Evolutionary conservation across 2,113 vertebrate species (phyloP).

Genomic region (Ptilorrhoa leucosticta): DNA sequence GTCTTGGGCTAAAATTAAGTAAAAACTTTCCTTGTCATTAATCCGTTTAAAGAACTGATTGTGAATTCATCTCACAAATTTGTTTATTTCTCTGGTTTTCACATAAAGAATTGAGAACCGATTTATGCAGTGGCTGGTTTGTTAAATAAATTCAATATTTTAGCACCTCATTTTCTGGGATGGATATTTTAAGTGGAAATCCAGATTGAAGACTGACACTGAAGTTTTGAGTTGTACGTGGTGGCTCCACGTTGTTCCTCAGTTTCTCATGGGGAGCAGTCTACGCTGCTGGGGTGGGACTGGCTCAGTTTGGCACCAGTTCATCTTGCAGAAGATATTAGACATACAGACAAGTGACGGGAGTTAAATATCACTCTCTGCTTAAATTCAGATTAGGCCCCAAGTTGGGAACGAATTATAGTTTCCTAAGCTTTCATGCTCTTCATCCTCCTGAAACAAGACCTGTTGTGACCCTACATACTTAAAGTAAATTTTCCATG

Average conservation of each 20-base stretch:
- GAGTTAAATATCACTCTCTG: neutral
- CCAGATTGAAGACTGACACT: neutral
- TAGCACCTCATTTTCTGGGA: neutral
- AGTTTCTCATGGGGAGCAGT: neutral
- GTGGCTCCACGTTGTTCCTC: neutral
- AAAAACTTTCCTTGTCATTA: neutral
- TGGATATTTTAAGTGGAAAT: constrained; percentile 9
- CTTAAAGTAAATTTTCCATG: neutral
- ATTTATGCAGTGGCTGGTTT: neutral
- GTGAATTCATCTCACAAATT: neutral
- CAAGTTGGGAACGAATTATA: neutral
- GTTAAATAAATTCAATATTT: constrained; percentile 1
- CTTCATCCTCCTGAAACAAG: neutral
- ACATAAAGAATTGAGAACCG: neutral
- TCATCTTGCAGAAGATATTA: neutral
- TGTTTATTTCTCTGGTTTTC: constrained; percentile 25
- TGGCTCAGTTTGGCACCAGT: neutral
- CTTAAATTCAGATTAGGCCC: neutral
- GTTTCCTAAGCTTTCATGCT: neutral
- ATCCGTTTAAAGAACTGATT: neutral
- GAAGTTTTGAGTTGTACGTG: neutral
- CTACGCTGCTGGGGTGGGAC: neutral
- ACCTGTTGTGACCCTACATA: neutral
- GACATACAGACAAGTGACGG: neutral
- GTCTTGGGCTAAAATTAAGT: neutral